phyloP scores from a whole-genome alignment of 2,113 vertebrate species.

The Laticauda laticaudata region DNA sequence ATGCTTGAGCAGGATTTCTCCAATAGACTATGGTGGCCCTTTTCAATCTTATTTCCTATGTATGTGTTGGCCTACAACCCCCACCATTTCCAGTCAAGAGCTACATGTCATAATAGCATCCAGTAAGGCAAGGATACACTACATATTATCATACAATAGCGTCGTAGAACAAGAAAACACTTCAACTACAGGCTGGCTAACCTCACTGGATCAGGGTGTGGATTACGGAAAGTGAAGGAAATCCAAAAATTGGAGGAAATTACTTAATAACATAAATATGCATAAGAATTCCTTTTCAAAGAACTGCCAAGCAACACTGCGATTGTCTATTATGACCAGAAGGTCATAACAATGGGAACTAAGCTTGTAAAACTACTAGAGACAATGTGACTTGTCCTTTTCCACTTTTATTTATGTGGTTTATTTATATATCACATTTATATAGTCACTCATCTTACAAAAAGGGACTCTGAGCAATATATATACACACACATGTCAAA shows the following conservation, averaged over 20 bases:
- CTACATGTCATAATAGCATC: not conserved
- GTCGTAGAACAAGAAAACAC: not conserved
- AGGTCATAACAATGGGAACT: constrained; percentile 12
- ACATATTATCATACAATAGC: not conserved
- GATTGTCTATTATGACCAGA: rapidly evolving
- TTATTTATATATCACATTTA: not conserved
- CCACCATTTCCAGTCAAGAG: not conserved
- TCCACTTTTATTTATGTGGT: not conserved
- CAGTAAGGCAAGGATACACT: not conserved
- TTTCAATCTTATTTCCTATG: not conserved
- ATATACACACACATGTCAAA: not conserved
- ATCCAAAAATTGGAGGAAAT: constrained; percentile 42
- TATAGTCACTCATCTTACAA: not conserved
- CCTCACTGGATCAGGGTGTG: not conserved
- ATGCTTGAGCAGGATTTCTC: not conserved
- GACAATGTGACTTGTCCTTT: constrained; percentile 15
- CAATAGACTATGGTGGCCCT: not conserved
- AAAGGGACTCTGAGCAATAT: not conserved
- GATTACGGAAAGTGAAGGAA: constrained; percentile 15
- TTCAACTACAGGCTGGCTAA: constrained; percentile 2
- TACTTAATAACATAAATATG: constrained; percentile 18
- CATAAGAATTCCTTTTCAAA: constrained; percentile 7
- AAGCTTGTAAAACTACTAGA: not conserved
- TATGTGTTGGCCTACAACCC: not conserved
- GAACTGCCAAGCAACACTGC: constrained; percentile 20